Percentiles rank a stretch among this genome's conserved stretches.
These are phyloP conservation scores for Colistium nudipinnis DNA, from an alignment of 2,113 vertebrate genomes.

Conservation along the genomic window DNA sequence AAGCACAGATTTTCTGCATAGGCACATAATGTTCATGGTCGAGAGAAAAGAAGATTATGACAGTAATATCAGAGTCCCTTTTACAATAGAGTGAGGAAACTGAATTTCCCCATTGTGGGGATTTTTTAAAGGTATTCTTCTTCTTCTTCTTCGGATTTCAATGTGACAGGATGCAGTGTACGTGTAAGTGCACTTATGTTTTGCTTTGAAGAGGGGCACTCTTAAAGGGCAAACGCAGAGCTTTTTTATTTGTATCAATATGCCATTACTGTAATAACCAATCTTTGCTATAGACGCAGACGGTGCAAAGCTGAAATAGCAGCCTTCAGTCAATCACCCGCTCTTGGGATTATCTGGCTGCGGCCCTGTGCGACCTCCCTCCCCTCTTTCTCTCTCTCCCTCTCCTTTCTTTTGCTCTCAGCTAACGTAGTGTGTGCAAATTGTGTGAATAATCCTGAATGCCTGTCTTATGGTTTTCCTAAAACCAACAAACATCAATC, in stretches of 20 bases:
- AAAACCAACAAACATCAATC: not conserved
- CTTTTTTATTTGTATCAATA: not conserved
- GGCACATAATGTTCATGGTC: slow-evolving; percentile 6
- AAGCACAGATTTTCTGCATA: slow-evolving; percentile 12
- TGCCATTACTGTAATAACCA: slow-evolving; percentile 39
- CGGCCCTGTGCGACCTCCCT: slow-evolving; percentile 9
- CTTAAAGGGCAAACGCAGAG: not conserved
- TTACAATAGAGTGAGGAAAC: no score
- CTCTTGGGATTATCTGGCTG: slow-evolving; percentile 50
- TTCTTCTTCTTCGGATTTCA: slow-evolving; percentile 15
- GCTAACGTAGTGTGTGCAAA: not conserved
- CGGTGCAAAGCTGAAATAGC: slow-evolving; percentile 46
- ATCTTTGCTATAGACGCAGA: slow-evolving; percentile 33
- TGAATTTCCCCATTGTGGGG: no score
- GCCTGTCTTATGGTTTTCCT: not conserved
- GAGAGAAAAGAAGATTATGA: slow-evolving; percentile 24
- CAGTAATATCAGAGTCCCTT: slow-evolving; percentile 2
- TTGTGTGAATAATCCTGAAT: not conserved
- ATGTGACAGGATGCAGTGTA: not conserved
- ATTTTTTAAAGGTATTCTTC: no score
- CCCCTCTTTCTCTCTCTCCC: not conserved
- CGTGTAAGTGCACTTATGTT: not conserved
- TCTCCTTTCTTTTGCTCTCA: not conserved
- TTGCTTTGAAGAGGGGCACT: slow-evolving; percentile 4
- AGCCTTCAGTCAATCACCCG: slow-evolving; percentile 43